Conservation (phyloP, 64 coral and sea anemone genomes). For the Orbicella faveolata region DNA sequence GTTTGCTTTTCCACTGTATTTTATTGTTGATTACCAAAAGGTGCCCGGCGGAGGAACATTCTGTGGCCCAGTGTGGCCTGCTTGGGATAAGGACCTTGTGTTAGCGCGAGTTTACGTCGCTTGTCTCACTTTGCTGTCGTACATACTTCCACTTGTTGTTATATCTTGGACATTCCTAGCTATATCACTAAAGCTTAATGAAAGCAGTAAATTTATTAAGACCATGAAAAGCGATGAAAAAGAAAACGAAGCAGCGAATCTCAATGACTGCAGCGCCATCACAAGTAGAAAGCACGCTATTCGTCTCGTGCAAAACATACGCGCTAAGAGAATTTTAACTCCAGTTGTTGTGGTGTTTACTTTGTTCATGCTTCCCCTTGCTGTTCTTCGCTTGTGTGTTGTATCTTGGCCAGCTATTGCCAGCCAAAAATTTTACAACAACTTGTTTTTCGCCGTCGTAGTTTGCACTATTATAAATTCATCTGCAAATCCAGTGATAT, state of each 20-base stretch:
- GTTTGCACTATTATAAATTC: conserved; percentile 50
- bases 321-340: conserved; percentile 76
- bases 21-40: background rate
- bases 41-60: background rate
- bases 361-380: conserved; percentile 62
- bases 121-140: background rate
- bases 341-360: conserved; percentile 69
- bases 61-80: background rate
- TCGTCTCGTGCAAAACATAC: conserved; percentile 48
- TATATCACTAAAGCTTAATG: conserved; percentile 1
- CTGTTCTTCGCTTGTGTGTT: conserved; percentile 25
- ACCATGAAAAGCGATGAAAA: conserved; percentile 3
- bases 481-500: conserved; percentile 62
- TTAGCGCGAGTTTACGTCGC: background rate
- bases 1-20: conserved; percentile 16
- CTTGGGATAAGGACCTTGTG: background rate
- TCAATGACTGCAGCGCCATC: background rate
- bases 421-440: conserved; percentile 14
- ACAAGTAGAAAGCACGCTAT: background rate
- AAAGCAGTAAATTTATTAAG: conserved; percentile 41
- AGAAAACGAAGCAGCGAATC: background rate
- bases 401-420: conserved; percentile 49
- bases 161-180: conserved; percentile 33
- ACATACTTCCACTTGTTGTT: conserved; percentile 29
- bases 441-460: conserved; percentile 37